Base-by-base conservation (phyloP, 2,797 vertebrate genomes). In the Fringilla coelebs region DNA sequence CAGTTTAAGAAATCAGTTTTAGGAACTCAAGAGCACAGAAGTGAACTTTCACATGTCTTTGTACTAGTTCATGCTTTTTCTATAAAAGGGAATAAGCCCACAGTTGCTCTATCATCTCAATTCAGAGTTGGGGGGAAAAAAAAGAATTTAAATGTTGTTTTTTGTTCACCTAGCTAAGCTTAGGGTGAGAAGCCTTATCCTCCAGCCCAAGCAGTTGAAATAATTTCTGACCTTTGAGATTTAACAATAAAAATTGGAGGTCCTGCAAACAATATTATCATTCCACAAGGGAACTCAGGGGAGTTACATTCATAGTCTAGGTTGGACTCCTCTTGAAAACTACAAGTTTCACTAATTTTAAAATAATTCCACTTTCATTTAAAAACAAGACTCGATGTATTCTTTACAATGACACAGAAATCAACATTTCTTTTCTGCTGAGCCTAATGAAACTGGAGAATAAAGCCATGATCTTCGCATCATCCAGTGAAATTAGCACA, bases 71-170 rank as follows among this genome's bases (percentile, higher is more conserved):
- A 31, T 31, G 51, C 29, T 17, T 17, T 17, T 51, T 29, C 28
- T 17, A 11, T 51, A 29, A 29, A 29, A 51, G 25, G 48, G 9
- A 49, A 28, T 26, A 49, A 49, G 48, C 13, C 26, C 48, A 49
- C 48, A 49, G 25, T 1, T 46, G 21, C 32, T 65, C 26, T 85
- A 82, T 57, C 24, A 46, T 51, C 32, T 86, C 43, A 45, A 6
- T 60, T 78, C 63, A 73, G 26, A 80, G 5, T 19, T 55, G 31
- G 17, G 2, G 3, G 0, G 0, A 4, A 28, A 26, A 38, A 6
- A 66, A 20, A 13, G 0, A 51, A 76, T 60, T 29, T 32, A 41
- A 48, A 41, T 29, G 8, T 31, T 63, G 21, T 45, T 70, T 88
- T 84, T 87, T 77, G 38, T 58, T 26, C n/a, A 58, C 5, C 34